Conservation (phyloP, 2,888 invertebrate genomes). For the Drosophila mimetica region DNA sequence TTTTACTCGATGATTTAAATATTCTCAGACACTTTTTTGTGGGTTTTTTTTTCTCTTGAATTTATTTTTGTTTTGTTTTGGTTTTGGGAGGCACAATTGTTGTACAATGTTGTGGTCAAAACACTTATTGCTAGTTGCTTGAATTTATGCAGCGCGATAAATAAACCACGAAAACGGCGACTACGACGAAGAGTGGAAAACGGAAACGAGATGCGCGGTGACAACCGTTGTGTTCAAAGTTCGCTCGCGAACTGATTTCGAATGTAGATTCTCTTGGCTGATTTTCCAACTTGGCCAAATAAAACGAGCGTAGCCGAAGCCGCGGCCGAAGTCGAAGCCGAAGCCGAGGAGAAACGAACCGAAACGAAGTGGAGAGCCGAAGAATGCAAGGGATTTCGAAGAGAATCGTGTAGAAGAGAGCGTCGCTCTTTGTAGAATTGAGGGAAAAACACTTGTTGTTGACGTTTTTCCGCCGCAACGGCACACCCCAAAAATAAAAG, state of each 20-base stretch:
- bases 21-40: neutral
- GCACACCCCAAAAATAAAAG: slow-evolving; percentile 56
- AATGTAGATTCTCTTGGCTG: slow-evolving; percentile 8
- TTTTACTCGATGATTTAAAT: neutral
- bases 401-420: slow-evolving; percentile 5
- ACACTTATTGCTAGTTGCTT: slow-evolving; percentile 23
- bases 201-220: slow-evolving; percentile 50
- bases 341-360: slow-evolving; percentile 8
- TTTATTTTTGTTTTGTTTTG: neutral
- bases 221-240: slow-evolving; percentile 83
- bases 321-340: slow-evolving; percentile 4
- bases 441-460: slow-evolving; percentile 73
- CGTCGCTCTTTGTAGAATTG: slow-evolving; percentile 16
- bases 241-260: slow-evolving; percentile 80
- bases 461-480: slow-evolving; percentile 48
- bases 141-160: slow-evolving; percentile 10
- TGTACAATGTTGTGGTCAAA: slow-evolving; percentile 28
- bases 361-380: slow-evolving; percentile 22
- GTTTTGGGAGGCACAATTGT: slow-evolving; percentile 33
- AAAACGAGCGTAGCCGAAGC: slow-evolving; percentile 34
- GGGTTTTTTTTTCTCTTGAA: neutral
- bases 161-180: slow-evolving; percentile 41
- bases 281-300: slow-evolving; percentile 56
- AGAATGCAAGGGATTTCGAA: slow-evolving; percentile 18
- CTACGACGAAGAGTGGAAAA: slow-evolving; percentile 37